Conservation (phyloP, 64 coral and sea anemone genomes). For the Platygyra sinensis region DNA sequence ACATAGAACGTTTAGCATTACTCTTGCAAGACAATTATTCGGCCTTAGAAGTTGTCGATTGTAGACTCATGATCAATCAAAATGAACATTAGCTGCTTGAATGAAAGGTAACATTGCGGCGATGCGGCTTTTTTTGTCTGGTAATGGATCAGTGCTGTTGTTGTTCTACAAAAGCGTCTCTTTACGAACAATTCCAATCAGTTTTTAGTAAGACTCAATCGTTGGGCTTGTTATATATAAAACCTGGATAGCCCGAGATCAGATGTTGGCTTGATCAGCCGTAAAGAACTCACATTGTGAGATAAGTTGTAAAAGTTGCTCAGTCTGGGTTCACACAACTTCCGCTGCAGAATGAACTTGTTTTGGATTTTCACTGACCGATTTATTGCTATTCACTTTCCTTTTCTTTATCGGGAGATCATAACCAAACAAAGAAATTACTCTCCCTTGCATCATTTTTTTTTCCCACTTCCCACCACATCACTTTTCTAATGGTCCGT, state of each 20-base stretch:
- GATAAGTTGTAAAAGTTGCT: background rate
- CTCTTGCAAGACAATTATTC: no score
- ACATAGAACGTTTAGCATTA: no score
- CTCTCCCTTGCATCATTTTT: no score
- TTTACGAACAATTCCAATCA: slow-evolving; percentile 8
- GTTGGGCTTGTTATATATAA: slow-evolving; percentile 1
- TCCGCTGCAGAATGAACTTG: slow-evolving; percentile 3
- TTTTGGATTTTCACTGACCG: background rate
- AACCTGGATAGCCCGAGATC: background rate
- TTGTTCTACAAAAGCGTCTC: slow-evolving; percentile 5
- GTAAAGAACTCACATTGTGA: background rate
- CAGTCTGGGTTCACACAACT: background rate
- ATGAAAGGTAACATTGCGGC: background rate
- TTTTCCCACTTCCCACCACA: no score
- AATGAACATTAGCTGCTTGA: background rate
- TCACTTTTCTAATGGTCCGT: no score
- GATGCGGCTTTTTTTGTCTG: background rate
- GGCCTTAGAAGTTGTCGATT: no score
- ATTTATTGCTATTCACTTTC: slow-evolving; percentile 10
- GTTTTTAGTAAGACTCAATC: background rate
- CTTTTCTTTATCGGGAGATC: slow-evolving; percentile 13
- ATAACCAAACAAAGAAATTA: background rate
- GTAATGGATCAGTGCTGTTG: slow-evolving; percentile 16
- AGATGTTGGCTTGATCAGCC: background rate
- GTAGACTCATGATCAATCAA: background rate